Percentiles rank a stretch among this genome's conserved stretches.
These are phyloP conservation scores for Acutogordius australiensis DNA, from an alignment of 2,888 invertebrate species.

Conservation along the genomic window DNA sequence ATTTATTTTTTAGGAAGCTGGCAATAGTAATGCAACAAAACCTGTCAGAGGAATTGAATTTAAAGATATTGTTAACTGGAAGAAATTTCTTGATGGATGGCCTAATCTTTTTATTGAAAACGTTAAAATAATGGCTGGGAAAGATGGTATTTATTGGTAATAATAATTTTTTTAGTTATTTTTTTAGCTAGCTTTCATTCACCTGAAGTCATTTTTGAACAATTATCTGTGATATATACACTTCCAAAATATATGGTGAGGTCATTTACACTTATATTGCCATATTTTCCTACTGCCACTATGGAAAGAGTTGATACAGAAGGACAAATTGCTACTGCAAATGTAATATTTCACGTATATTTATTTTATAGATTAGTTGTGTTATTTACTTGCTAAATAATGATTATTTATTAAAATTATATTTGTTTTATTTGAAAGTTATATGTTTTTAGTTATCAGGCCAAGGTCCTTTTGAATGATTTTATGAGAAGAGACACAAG, in stretches of 20 bases:
- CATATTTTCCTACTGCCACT: constrained; percentile 26
- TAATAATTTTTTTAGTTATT: constrained; percentile 19
- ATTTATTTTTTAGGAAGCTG: neutral
- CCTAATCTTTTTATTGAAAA: constrained; percentile 25
- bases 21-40: neutral
- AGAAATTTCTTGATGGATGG: constrained; percentile 24
- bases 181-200: constrained; percentile 25
- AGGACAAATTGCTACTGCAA: constrained; percentile 26
- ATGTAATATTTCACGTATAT: too few relatives aligned
- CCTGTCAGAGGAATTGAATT: constrained; percentile 13
- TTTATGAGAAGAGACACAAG: too few relatives aligned
- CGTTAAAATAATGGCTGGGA: constrained; percentile 24
- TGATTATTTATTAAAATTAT: too few relatives aligned
- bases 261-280: constrained; percentile 24
- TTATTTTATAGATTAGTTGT: neutral
- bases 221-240: constrained; percentile 24
- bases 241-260: constrained; percentile 25
- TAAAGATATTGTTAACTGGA: constrained; percentile 20
- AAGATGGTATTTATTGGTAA: constrained; percentile 20
- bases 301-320: constrained; percentile 26
- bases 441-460: neutral
- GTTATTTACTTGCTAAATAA: too few relatives aligned
- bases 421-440: too few relatives aligned
- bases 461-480: neutral
- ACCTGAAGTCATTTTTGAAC: constrained; percentile 25